Conservation (phyloP, 2,797 vertebrate species). For the Passerculus sandwichensis region DNA sequence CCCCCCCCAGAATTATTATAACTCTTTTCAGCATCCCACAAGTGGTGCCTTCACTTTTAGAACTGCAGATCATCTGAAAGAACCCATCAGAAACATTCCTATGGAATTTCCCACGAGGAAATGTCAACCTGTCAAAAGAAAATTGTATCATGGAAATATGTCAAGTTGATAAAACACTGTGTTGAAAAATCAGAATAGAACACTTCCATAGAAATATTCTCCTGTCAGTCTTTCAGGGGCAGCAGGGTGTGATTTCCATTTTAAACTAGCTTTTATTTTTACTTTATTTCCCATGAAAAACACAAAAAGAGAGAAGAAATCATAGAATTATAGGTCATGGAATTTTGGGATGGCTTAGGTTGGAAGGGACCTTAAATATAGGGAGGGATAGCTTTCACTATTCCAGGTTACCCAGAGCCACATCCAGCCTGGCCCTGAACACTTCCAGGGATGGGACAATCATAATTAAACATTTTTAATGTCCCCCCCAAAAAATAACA, state of each 20-base stretch:
- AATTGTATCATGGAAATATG: conserved; percentile 39
- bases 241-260: neutral
- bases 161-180: conserved; percentile 24
- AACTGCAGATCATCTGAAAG: neutral
- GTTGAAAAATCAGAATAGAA: conserved; percentile 16
- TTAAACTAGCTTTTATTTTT: neutral
- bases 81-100: conserved; percentile 2
- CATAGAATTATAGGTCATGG: neutral
- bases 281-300: neutral
- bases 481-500: neutral
- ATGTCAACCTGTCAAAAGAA: conserved; percentile 39
- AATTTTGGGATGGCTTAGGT: neutral
- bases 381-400: neutral
- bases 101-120: conserved; percentile 21
- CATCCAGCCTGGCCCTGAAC: neutral
- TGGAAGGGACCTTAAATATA: neutral
- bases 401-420: neutral
- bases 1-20: neutral
- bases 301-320: neutral
- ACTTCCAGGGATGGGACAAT: neutral
- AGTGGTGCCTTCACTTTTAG: neutral
- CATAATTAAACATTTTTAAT: neutral
- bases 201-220: neutral
- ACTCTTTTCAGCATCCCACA: neutral
- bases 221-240: neutral